Conservation (phyloP, 2,888 invertebrate species). For the Congeria kusceri region DNA sequence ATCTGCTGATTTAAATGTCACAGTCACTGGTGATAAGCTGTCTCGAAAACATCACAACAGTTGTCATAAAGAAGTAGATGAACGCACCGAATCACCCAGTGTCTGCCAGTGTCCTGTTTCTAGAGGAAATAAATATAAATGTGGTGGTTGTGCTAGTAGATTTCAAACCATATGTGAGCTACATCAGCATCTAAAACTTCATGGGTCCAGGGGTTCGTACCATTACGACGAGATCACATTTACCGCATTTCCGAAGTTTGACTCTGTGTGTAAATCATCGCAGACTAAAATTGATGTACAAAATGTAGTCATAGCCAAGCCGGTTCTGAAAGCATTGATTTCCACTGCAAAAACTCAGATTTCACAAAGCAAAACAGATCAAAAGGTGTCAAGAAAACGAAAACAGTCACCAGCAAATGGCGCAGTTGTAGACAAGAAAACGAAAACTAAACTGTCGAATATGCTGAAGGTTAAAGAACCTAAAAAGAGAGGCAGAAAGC, state of each 20-base stretch:
- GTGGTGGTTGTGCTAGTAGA: conserved; percentile 36
- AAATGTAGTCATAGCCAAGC: neutral
- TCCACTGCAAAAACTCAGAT: too few species aligned
- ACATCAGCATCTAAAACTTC: conserved; percentile 40
- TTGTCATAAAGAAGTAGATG: too few species aligned
- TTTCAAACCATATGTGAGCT: conserved; percentile 48
- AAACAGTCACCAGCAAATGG: neutral
- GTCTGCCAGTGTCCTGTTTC: too few species aligned
- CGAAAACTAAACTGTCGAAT: neutral
- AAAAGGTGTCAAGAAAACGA: neutral
- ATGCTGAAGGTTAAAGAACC: conserved; percentile 4
- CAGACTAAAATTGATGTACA: neutral
- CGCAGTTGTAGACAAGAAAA: neutral
- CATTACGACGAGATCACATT: conserved; percentile 38
- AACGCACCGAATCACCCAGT: too few species aligned
- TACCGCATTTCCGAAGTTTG: conserved; percentile 41
- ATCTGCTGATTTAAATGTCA: too few species aligned
- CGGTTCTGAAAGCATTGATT: too few species aligned
- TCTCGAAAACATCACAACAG: too few species aligned
- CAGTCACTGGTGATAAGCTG: too few species aligned
- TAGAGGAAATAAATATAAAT: conserved; percentile 28
- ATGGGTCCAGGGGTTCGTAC: conserved; percentile 43
- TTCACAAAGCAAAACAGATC: too few species aligned
- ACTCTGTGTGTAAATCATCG: neutral
- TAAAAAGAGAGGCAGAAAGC: neutral